Percentiles rank a stretch among this genome's conserved stretches.
Evolutionary conservation across 37 sponge, comb jelly and placozoan species (phyloP).

Genomic region (Spongia lamella): DNA sequence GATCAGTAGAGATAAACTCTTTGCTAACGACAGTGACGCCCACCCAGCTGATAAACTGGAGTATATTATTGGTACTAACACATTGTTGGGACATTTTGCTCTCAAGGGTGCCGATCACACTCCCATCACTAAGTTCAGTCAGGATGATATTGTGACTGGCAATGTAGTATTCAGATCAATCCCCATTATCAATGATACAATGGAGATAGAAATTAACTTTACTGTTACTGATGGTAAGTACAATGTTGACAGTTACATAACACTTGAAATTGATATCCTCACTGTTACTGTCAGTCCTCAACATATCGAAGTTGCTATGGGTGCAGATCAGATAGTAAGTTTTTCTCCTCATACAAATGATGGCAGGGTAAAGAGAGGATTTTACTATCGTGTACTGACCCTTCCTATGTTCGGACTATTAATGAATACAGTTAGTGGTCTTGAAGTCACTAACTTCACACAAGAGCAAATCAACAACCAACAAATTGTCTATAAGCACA

Average conservation of each 20-base stretch:
- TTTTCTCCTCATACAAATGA: too few relatives aligned
- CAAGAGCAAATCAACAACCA: neutral
- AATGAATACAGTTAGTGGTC: too few relatives aligned
- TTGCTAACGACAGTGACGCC: conserved; percentile 51
- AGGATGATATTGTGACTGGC: neutral
- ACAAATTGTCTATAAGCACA: conserved; percentile 41
- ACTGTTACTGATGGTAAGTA: conserved; percentile 10
- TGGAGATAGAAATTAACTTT: neutral
- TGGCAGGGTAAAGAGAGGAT: too few relatives aligned
- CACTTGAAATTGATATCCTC: too few relatives aligned
- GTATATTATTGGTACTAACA: conserved; percentile 10
- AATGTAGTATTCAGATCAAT: neutral
- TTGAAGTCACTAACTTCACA: neutral
- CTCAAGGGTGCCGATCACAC: neutral
- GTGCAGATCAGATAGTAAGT: too few relatives aligned
- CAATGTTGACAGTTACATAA: neutral
- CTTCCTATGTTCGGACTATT: too few relatives aligned
- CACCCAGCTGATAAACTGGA: neutral
- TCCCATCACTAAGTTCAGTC: conserved; percentile 9
- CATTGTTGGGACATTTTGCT: conserved; percentile 15
- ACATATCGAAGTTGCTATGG: too few relatives aligned
- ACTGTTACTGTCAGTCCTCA: too few relatives aligned
- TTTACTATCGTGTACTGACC: too few relatives aligned
- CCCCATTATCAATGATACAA: neutral
- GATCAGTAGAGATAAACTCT: conserved; percentile 1